Conservation (phyloP, 2,888 invertebrate species). For the Dichetophora obliterata region DNA sequence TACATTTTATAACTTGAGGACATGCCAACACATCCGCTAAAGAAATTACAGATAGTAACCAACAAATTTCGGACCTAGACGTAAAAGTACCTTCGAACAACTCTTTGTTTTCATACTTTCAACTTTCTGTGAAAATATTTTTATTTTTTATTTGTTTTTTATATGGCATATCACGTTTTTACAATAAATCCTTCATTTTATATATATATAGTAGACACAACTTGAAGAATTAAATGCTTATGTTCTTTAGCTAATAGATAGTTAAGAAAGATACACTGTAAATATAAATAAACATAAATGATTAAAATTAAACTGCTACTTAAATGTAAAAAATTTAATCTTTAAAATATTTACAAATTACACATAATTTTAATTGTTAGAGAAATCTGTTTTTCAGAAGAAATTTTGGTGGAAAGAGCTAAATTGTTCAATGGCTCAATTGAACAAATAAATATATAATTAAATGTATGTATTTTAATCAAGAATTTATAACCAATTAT, state of each 20-base stretch:
- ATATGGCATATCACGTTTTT: too few species aligned
- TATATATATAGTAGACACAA: constrained; percentile 25
- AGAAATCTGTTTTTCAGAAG: background rate
- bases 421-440: background rate
- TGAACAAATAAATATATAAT: background rate
- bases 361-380: background rate
- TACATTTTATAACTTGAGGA: too few species aligned
- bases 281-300: background rate
- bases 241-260: constrained; percentile 1
- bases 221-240: constrained; percentile 27
- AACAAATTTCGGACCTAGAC: too few species aligned
- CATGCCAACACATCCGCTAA: too few species aligned
- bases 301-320: background rate
- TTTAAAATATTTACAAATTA: constrained; percentile 21
- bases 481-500: too few species aligned
- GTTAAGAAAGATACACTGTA: constrained; percentile 16
- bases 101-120: too few species aligned
- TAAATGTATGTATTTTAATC: too few species aligned
- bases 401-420: background rate
- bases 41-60: too few species aligned
- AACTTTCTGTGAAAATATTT: too few species aligned
- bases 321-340: background rate
- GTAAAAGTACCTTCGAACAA: too few species aligned
- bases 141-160: too few species aligned
- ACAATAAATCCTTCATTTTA: too few species aligned